Evolutionary conservation across 2,797 vertebrate genomes (phyloP).

Genomic region (Harpagifer antarcticus): DNA sequence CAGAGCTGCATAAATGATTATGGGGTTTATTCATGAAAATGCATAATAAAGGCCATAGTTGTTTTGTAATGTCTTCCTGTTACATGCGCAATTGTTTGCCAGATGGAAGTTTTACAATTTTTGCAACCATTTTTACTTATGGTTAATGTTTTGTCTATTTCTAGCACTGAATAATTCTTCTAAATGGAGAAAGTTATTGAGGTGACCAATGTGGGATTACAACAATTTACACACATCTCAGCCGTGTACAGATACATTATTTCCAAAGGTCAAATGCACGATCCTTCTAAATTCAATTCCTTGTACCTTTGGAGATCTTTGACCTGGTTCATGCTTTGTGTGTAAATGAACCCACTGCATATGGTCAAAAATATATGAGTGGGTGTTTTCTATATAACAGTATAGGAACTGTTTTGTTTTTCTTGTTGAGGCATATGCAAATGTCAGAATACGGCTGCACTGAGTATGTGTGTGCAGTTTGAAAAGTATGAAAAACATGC

Average conservation of each 20-base stretch:
- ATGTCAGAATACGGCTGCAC: not conserved
- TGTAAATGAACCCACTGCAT: conserved; percentile 42
- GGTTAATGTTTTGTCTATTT: not conserved
- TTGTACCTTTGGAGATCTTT: conserved; percentile 36
- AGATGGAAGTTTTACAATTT: not conserved
- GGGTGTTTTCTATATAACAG: conserved; percentile 48
- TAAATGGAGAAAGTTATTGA: conserved; percentile 26
- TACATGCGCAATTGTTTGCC: not conserved
- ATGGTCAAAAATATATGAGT: conserved; percentile 47
- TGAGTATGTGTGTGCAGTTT: conserved; percentile 2
- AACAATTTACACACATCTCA: conserved; percentile 24
- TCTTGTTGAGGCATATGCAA: conserved; percentile 14
- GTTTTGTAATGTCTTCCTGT: conserved; percentile 9
- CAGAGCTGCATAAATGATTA: conserved; percentile 36
- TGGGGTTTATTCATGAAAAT: conserved; percentile 20
- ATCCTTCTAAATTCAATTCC: conserved; percentile 32
- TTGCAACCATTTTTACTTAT: not conserved
- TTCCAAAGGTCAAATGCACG: conserved; percentile 23
- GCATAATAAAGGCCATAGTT: conserved; percentile 9
- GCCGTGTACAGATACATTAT: conserved; percentile 13
- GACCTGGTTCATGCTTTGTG: conserved; percentile 40
- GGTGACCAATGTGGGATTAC: conserved; percentile 26
- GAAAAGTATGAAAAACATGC: conserved; percentile 25
- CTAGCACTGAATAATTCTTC: not conserved
- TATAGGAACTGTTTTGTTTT: conserved; percentile 43